Base-by-base conservation (phyloP, 2,888 invertebrate species). In the Aphidius colemani region DNA sequence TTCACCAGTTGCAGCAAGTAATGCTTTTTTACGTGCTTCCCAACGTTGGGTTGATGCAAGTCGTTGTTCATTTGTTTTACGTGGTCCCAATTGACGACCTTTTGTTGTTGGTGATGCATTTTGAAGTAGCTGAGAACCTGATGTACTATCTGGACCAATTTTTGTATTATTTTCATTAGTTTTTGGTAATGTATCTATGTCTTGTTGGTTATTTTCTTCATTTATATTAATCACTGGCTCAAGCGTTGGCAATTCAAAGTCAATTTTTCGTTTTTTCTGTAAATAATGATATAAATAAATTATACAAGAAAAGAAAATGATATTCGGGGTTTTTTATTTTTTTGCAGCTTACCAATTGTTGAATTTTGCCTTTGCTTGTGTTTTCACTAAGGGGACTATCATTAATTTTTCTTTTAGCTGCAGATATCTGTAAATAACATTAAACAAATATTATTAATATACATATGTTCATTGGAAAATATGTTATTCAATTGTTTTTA, bases 21-120 rank as follows among this genome's bases (percentile, higher is more conserved):
- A 68, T 1, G 81, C 81, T 45, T 75, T 79, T 58, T 82, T 81
- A n/a, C 82, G 74, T 3, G 77, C 81, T 0, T 77, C 79, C 81
- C 81, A 82, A 44, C 82, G 78, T 66, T 79, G 79, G 0, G 80
- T 80, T 6, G 76, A 81, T 7, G 78, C 80, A 64, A 74, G 75
- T 39, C 81, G 71, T 44, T 75, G 71, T 13, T 78, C 77, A 0
- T 73, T 76, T 3, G 74, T 76, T 7, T 76, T 75, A 64, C 72
- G 73, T 1, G 63, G 69, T 4, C 53, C 55, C n/a, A 68, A 64
- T 11, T 59, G 66, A 46, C 65, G 72, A 9, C 58, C 50, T 53
- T 67, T 67, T 46, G 58, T 48, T 7, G 55, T 57, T 11, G 63
- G 30, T 50, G 65, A 44, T 3, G 59, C 51, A 0, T 46, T 55